Base-by-base conservation (phyloP, 2,888 invertebrate genomes). In the Cantharis nigra region DNA sequence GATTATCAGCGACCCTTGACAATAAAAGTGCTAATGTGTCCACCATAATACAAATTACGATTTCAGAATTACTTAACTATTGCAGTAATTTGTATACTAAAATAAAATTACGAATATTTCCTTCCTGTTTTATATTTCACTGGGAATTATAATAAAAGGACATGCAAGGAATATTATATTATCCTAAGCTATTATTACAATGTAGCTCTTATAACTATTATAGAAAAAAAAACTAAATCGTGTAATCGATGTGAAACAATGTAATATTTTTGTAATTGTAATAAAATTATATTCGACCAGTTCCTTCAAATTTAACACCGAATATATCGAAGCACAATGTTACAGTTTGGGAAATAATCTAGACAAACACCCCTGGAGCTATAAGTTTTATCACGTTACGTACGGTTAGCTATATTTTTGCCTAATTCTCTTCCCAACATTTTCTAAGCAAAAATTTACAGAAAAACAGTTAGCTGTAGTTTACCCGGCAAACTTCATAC, bases 21-120 rank as follows among this genome's bases (percentile, higher is more conserved):
- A 73, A 73, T 73, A 73, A 73, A 73, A 73, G 72, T 73, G 72
- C 72, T 73, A 73, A 73, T 73, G 72, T 73, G 67, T 65, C 33
- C 49, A 62, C 69, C 33, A 69, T 69, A 49, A 49, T 49, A 49
- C 49, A 49, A 49, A 49, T 49, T 49, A 49, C 49, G 49, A 49
- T 49, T 49, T 49, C 49, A 49, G 2, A 49, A 49, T 49, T 49
- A 49, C 49, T 49, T 49, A 49, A 49, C 49, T 49, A 49, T 49
- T 49, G 49, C n/a, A n/a, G 49, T 49, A 49, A 49, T 49, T 49
- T 49, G 49, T 49, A 49, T 49, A 49, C 49, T 49, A 49, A 49
- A 49, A 49, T 49, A 49, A 49, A 49, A n/a, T 49, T 49, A 49
- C 13, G 49, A 49, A 49, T 49, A 49, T 49, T 49, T 49, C 49